These are phyloP conservation scores for Ammospiza nelsoni DNA, from an alignment of 2,113 vertebrate genomes.

Conservation along the genomic window DNA sequence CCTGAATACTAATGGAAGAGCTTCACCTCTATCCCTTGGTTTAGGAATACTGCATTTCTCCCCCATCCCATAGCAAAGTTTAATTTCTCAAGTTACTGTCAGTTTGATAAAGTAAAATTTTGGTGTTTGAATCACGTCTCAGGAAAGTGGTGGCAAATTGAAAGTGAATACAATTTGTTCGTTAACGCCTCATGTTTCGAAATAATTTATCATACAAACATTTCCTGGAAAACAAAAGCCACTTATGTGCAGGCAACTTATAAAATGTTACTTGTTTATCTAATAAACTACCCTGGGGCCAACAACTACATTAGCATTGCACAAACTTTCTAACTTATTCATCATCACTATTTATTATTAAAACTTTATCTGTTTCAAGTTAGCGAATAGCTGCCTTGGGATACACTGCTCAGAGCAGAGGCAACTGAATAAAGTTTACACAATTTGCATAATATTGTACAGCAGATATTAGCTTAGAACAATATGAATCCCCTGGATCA, in stretches of 20 bases:
- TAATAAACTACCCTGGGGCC: conserved; percentile 79
- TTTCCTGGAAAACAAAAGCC: conserved; percentile 72
- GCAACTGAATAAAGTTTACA: conserved; percentile 78
- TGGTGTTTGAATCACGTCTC: conserved; percentile 60
- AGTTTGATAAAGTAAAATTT: conserved; percentile 57
- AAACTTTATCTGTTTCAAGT: conserved; percentile 84
- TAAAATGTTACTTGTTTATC: conserved; percentile 80
- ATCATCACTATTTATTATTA: conserved; percentile 87
- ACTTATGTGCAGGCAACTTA: conserved; percentile 69
- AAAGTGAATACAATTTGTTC: conserved; percentile 67
- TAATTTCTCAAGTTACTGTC: conserved; percentile 60
- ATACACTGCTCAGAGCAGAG: conserved; percentile 68
- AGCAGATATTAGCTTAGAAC: conserved; percentile 80
- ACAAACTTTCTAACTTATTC: conserved; percentile 85
- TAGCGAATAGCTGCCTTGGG: conserved; percentile 79
- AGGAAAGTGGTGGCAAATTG: conserved; percentile 61
- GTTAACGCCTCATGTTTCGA: conserved; percentile 63
- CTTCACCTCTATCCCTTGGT: background rate
- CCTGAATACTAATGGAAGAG: conserved; percentile 43
- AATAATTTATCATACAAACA: conserved; percentile 73
- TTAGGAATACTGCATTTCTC: conserved; percentile 44
- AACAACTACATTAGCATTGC: conserved; percentile 74
- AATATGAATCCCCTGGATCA: conserved; percentile 79
- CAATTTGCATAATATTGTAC: conserved; percentile 81
- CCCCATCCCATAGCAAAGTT: conserved; percentile 40